These are phyloP conservation scores for Microctenopoma stevenorrisi DNA, from an alignment of 2,797 vertebrate genomes.

Conservation along the genomic window DNA sequence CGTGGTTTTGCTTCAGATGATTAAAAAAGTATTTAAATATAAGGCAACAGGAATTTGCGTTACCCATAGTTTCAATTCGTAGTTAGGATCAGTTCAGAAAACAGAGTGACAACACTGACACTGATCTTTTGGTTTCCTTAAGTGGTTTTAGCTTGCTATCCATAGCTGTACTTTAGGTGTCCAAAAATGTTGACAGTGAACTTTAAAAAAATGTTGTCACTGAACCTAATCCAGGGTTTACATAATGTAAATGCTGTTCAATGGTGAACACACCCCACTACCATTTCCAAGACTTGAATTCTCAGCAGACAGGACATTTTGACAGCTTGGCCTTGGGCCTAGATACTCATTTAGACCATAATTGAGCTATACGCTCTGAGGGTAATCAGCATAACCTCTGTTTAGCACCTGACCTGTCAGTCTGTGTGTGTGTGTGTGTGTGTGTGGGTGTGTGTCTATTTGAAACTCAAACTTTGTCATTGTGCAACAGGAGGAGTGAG, in stretches of 20 bases:
- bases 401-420: constrained; percentile 70
- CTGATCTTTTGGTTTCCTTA: constrained; percentile 4
- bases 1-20: constrained; percentile 28
- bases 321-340: constrained; percentile 72
- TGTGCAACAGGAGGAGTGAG: constrained; percentile 69
- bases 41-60: constrained; percentile 7
- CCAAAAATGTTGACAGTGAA: constrained; percentile 39
- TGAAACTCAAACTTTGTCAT: constrained; percentile 79
- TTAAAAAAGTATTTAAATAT: constrained; percentile 3
- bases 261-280: constrained; percentile 39
- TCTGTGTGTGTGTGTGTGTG: constrained; percentile 31
- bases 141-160: constrained; percentile 1
- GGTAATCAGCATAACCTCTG: constrained; percentile 71
- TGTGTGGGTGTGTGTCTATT: constrained; percentile 27
- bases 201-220: constrained; percentile 49
- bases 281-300: constrained; percentile 47
- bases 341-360: constrained; percentile 70
- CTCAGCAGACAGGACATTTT: constrained; percentile 58
- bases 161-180: constrained; percentile 26
- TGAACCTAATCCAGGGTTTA: constrained; percentile 65
- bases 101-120: constrained; percentile 8
- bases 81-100: neutral
- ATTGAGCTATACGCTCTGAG: constrained; percentile 75
- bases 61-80: neutral
- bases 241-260: constrained; percentile 21